phyloP scores from a whole-genome alignment of 2,113 vertebrate species.

The Spheniscus mendiculus region DNA sequence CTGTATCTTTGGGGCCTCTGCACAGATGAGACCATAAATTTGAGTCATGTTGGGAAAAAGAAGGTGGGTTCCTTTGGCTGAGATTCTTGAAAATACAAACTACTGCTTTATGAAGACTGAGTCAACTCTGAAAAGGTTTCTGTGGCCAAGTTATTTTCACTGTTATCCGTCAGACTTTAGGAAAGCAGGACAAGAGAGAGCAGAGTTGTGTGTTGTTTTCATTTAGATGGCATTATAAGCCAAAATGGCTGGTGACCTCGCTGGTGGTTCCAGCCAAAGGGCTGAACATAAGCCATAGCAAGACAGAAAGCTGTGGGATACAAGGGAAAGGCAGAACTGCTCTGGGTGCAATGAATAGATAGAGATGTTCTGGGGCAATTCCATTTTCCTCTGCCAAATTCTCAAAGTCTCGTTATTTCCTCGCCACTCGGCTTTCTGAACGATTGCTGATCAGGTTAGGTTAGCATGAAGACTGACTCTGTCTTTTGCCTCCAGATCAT shows the following conservation, averaged over 20 bases:
- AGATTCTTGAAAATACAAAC: neutral
- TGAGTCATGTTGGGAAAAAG: neutral
- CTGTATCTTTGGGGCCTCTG: neutral
- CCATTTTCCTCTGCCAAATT: neutral
- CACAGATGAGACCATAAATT: neutral
- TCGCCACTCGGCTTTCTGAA: neutral
- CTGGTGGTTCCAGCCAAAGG: neutral
- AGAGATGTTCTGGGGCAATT: neutral
- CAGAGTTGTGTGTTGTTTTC: neutral
- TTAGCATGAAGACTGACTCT: neutral
- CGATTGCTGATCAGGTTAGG: neutral
- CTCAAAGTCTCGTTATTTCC: neutral
- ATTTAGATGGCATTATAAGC: neutral
- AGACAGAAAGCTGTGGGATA: neutral
- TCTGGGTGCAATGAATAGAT: neutral
- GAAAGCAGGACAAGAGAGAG: neutral
- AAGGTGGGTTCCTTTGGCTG: neutral
- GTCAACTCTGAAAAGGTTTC: neutral
- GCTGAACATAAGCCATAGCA: neutral
- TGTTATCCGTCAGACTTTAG: neutral
- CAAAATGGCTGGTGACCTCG: neutral
- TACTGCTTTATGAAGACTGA: neutral
- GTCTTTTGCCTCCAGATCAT: neutral
- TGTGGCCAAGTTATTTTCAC: neutral
- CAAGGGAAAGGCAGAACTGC: neutral